These are phyloP conservation scores for Trilocha varians DNA, from an alignment of 2,888 invertebrate genomes.

Conservation along the genomic window DNA sequence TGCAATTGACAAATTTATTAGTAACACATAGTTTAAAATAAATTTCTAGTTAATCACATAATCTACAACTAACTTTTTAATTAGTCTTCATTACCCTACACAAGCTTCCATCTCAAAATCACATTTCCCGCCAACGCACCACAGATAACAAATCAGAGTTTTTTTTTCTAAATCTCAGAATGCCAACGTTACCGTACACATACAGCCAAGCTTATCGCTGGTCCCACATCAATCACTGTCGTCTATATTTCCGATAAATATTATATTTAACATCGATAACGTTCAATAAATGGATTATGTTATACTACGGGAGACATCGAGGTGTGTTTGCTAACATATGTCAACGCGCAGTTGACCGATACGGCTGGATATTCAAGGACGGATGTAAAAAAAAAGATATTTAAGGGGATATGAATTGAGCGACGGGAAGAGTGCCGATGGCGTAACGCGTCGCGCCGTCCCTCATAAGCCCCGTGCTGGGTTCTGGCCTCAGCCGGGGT, in stretches of 20 bases:
- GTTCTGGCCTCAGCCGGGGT: no score
- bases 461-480: no score
- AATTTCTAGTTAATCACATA: no score
- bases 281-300: constrained; percentile 6
- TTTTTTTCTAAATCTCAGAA: background rate
- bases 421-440: no score
- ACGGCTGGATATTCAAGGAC: background rate
- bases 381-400: background rate
- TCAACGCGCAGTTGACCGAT: background rate
- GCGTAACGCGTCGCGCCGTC: no score
- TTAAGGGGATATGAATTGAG: no score
- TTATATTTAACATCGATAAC: constrained; percentile 4
- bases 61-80: no score
- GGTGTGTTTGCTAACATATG: constrained; percentile 5
- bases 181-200: background rate
- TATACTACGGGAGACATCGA: background rate
- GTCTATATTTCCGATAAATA: background rate
- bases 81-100: no score
- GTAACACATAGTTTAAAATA: no score
- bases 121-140: background rate
- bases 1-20: no score
- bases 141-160: background rate
- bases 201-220: background rate
- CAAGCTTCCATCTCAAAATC: no score
- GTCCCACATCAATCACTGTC: constrained; percentile 4